Base-by-base conservation (phyloP, 2,113 vertebrate genomes). In the Hydrolagus affinis region DNA sequence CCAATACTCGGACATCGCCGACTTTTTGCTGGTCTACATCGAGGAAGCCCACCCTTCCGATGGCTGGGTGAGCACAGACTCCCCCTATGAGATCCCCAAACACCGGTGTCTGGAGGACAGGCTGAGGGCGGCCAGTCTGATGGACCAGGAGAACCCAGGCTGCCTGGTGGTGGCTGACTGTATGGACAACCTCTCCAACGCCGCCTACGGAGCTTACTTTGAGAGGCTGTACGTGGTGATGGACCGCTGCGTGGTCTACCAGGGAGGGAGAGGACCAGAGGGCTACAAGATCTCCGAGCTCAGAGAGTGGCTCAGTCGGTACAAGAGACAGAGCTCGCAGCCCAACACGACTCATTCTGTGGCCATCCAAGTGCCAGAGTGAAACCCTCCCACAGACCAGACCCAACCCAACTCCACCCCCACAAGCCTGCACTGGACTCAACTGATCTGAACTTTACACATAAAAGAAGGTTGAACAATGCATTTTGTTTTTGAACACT, bases 201-300 rank as follows among this genome's bases (percentile, higher is more conserved):
- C 95, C 7, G 97, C 98, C 89, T 99, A 99, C 85, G 98, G 98
- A n/a, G 98, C 98, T 66, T 99, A 98, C 93, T 99, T 98, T 87
- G 97, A 99, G 92, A 94, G 98, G 90, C 96, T 99, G 87, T 99
- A 99, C 87, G 90, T 99, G 87, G 90, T 99, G 86, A 94, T 95
- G 92, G 95, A 96, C 62, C 94, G 94, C 86, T 94, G 90, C 87
- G 93, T 99, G 88, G 94, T 97, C 88, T 99, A 98, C 89, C 97
- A 99, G 91, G 97, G 98, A 28, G 96, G 95, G 88, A 91, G 97
- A 17, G 97, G 97, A 71, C 97, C 97, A 0, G 97, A 98, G 74
- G 97, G 96, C 85, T 98, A 98, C 94, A 95, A 96, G 90, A 96
- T 99, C 86, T 95, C 96, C 0, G 98, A 98, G 90, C 95, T 99